Base-by-base conservation (phyloP, 2,113 vertebrate genomes). In the Hippocampus comes region DNA sequence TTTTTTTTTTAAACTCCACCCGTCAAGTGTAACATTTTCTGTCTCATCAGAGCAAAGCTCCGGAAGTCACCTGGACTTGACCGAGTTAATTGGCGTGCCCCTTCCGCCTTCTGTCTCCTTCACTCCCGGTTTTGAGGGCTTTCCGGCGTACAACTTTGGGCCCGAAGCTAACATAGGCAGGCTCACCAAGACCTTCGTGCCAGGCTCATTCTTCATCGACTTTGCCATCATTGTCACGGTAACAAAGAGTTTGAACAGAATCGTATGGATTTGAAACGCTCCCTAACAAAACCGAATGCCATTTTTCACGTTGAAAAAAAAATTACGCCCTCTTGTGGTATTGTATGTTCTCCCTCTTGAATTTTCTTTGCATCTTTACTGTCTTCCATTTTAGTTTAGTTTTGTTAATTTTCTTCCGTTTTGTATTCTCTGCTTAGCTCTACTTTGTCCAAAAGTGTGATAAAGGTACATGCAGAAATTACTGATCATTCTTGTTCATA, bases 31-130 rank as follows among this genome's bases (percentile, higher is more conserved):
- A 5, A 9, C 8, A 1, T 43, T 57, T 1, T 73, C 71, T 74
- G 43, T 78, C 11, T 63, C 51, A 8, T 71, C 91, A 98, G 97
- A 95, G 25, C 83, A 81, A 38, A 87, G 91, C 43, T 86, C 93
- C 0, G 92, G 86, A 65, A 85, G 84, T 77, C 93, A 92, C 21
- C 91, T 98, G 87, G 96, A 99, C 87, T 94, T 99, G 71, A 96
- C 90, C 0, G 94, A 95, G 82, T 85, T 99, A 64, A 94, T 99
- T 3, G 97, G 97, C 0, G 94, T 98, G 30, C 97, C 97, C 0
- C 93, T 99, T 27, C 96, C 97, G 59, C 94, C 95, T 0, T 93
- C 94, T 0, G 94, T 99, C 85, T 95, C 95, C 86, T 98, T 97
- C 76, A 89, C 94, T 70, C 91, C 94, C 0, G 97, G 97, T 71